Evolutionary conservation across 2,888 invertebrate species (phyloP).

Genomic region (Drosophila mercatorum): DNA sequence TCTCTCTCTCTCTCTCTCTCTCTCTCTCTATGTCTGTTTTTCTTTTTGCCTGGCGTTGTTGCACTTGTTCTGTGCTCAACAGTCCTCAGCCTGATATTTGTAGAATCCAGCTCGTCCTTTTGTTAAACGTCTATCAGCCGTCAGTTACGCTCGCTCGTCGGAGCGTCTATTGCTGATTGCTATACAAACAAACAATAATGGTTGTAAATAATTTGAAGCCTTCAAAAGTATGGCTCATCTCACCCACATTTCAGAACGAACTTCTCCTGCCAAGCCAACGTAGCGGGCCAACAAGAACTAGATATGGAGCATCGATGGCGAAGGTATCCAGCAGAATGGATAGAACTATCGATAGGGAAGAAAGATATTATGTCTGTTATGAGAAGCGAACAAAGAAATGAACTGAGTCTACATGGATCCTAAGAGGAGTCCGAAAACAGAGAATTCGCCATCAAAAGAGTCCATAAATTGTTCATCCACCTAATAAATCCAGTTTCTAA

Average conservation of each 20-base stretch:
- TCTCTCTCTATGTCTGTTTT: neutral
- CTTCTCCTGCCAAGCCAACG: too few relatives aligned
- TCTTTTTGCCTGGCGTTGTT: constrained; percentile 3
- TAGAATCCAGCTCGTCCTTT: constrained; percentile 20
- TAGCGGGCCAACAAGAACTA: too few relatives aligned
- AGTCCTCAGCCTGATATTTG: constrained; percentile 11
- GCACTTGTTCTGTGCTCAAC: constrained; percentile 8
- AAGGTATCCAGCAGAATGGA: too few relatives aligned
- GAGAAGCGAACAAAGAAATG: too few relatives aligned
- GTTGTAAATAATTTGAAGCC: neutral
- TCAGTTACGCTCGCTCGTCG: constrained; percentile 33
- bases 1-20: neutral
- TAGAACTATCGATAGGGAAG: too few relatives aligned
- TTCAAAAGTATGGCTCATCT: neutral
- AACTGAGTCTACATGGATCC: neutral
- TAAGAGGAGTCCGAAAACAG: neutral
- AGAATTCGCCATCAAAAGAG: neutral
- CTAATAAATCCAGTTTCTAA: neutral
- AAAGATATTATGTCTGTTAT: too few relatives aligned
- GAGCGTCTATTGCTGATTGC: neutral
- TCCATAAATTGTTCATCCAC: neutral
- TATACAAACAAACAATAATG: neutral
- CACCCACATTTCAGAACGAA: neutral
- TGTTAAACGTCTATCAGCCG: constrained; percentile 51
- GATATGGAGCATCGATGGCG: too few relatives aligned